phyloP scores from a whole-genome alignment of 2,113 vertebrate genomes.

The Phocoena phocoena region DNA sequence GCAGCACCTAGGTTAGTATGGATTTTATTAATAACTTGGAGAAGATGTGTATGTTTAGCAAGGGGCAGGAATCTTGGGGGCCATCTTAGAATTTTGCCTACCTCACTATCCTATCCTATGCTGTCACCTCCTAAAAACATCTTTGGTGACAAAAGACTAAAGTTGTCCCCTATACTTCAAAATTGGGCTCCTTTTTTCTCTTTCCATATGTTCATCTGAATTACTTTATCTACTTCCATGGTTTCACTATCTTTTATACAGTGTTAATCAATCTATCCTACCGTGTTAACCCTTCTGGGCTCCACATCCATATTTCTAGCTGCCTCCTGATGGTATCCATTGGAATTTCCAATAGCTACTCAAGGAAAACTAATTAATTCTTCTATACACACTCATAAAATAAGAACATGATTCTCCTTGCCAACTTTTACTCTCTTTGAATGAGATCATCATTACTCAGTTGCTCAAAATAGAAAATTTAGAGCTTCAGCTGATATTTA shows the following conservation, averaged over 20 bases:
- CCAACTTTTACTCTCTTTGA: background rate
- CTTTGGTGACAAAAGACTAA: background rate
- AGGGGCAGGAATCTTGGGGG: background rate
- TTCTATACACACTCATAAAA: background rate
- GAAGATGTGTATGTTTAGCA: background rate
- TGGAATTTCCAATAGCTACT: background rate
- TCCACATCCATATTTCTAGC: background rate
- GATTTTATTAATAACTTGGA: background rate
- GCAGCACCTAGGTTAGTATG: background rate
- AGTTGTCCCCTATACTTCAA: background rate
- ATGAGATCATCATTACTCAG: background rate
- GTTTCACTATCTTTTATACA: background rate
- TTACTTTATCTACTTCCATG: background rate
- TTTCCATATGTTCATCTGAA: background rate
- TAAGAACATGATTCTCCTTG: background rate
- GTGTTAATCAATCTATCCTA: background rate
- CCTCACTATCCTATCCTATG: background rate
- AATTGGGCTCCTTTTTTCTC: background rate
- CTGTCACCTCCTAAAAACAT: background rate
- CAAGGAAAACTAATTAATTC: background rate
- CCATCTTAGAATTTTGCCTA: background rate
- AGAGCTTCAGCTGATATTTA: background rate
- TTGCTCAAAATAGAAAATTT: slow-evolving; percentile 7
- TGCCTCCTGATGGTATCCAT: background rate
- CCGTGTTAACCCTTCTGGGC: background rate